Conservation (phyloP, 2,888 invertebrate genomes). For the Alloscopus bannaensis region DNA sequence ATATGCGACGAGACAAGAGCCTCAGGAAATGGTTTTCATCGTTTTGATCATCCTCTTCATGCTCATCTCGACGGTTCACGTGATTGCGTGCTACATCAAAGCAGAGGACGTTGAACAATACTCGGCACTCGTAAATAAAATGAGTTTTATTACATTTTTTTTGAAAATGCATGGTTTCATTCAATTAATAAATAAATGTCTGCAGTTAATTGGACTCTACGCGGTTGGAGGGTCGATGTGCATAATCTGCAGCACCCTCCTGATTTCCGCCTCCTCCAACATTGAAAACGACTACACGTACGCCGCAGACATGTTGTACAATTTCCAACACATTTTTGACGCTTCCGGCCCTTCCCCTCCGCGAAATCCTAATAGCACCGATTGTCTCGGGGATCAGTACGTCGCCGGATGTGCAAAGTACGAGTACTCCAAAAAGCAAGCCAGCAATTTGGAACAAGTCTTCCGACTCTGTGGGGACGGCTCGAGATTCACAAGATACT, state of each 20-base stretch:
- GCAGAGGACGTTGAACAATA: slow-evolving; percentile 20
- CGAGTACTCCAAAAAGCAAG: slow-evolving; percentile 37
- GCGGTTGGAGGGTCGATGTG: slow-evolving; percentile 21
- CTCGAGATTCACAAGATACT: slow-evolving; percentile 47
- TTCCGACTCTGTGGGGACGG: slow-evolving; percentile 41
- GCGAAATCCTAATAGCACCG: too few relatives aligned
- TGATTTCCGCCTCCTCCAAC: neutral
- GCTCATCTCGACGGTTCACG: slow-evolving; percentile 10
- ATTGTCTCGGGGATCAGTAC: too few relatives aligned
- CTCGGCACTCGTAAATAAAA: slow-evolving; percentile 21
- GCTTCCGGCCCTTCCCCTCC: neutral
- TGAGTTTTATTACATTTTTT: neutral
- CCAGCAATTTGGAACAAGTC: slow-evolving; percentile 24
- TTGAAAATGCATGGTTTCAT: too few relatives aligned
- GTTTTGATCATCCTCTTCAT: slow-evolving; percentile 10
- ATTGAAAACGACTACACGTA: slow-evolving; percentile 50
- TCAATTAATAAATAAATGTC: neutral
- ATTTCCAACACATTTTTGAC: slow-evolving; percentile 33
- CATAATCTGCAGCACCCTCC: slow-evolving; percentile 27
- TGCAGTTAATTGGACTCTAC: slow-evolving; percentile 29
- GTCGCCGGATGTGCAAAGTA: slow-evolving; percentile 27
- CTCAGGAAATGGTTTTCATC: slow-evolving; percentile 28
- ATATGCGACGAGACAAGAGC: slow-evolving; percentile 23
- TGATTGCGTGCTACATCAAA: slow-evolving; percentile 25
- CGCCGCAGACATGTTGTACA: slow-evolving; percentile 42